These are phyloP conservation scores for Dascyllus trimaculatus DNA, from an alignment of 2,113 vertebrate species.

Conservation along the genomic window DNA sequence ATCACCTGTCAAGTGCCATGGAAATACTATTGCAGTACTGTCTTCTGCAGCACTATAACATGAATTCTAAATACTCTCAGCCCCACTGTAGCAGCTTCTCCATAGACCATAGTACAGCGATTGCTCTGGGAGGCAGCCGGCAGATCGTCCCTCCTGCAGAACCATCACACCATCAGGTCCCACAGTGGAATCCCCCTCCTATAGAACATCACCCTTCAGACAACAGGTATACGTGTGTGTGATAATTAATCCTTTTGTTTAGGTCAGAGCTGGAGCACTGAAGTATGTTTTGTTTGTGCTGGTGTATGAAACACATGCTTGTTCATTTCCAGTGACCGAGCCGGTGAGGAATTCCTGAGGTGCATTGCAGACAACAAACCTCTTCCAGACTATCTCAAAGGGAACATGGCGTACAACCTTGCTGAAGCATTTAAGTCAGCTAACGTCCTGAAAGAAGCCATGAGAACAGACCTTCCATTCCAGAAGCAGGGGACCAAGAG, in stretches of 20 bases:
- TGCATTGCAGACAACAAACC: conserved; percentile 82
- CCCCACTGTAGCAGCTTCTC: conserved; percentile 77
- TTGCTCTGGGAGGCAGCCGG: conserved; percentile 60
- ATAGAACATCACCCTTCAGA: conserved; percentile 36
- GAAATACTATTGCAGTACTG: conserved; percentile 22
- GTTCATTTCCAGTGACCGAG: conserved; percentile 74
- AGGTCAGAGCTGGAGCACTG: neutral
- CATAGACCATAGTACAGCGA: conserved; percentile 66
- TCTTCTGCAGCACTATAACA: conserved; percentile 56
- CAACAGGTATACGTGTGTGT: conserved; percentile 56
- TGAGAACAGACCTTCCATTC: conserved; percentile 53
- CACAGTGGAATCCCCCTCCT: conserved; percentile 55
- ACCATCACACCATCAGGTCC: conserved; percentile 19
- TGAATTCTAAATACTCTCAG: conserved; percentile 74
- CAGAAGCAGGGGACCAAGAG: conserved; percentile 70
- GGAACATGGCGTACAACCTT: conserved; percentile 75
- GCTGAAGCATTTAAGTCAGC: conserved; percentile 73
- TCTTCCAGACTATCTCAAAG: conserved; percentile 78
- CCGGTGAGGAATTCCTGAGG: conserved; percentile 83
- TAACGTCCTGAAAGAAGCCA: conserved; percentile 53
- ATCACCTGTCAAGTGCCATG: neutral
- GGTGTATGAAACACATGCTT: neutral
- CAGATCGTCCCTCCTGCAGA: conserved; percentile 54
- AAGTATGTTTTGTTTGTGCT: neutral
- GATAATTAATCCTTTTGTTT: neutral